Evolutionary conservation across 2,113 vertebrate genomes (phyloP).

Genomic region (Machaerirhynchus nigripectus): DNA sequence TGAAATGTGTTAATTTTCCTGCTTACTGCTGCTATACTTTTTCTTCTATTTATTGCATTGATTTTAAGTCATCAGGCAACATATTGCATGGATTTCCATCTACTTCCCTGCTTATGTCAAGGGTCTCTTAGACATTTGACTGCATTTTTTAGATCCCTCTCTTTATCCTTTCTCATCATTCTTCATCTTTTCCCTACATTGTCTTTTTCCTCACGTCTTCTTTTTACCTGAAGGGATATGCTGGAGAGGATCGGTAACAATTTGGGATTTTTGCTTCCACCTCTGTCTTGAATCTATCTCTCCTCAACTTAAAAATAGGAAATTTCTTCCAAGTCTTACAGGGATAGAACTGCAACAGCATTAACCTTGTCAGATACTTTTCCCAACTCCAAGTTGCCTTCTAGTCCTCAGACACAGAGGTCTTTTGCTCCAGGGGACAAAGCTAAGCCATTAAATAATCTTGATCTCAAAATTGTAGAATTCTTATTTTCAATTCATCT

Average conservation of each 20-base stretch:
- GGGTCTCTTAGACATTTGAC: not conserved
- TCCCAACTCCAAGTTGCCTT: not conserved
- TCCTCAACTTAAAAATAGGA: not conserved
- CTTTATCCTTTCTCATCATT: not conserved
- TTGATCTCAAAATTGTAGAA: not conserved
- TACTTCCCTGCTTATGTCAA: not conserved
- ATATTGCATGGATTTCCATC: not conserved
- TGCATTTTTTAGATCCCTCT: not conserved
- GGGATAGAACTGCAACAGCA: not conserved
- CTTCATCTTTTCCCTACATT: not conserved
- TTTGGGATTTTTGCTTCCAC: not conserved
- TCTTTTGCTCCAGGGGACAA: not conserved
- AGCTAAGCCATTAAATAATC: not conserved
- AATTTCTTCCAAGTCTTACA: not conserved
- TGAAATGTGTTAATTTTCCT: not conserved
- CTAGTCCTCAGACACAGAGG: not conserved
- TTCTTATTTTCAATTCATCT: not conserved
- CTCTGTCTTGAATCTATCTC: not conserved
- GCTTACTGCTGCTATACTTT: not conserved
- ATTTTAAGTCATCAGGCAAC: not conserved
- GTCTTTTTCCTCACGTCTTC: not conserved
- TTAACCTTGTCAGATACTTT: not conserved
- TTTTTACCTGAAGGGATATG: not conserved
- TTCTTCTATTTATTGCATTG: not conserved
- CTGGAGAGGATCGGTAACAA: rapidly evolving